Conservation (phyloP, 2,888 invertebrate genomes). For the Trissoscelio sp. region DNA sequence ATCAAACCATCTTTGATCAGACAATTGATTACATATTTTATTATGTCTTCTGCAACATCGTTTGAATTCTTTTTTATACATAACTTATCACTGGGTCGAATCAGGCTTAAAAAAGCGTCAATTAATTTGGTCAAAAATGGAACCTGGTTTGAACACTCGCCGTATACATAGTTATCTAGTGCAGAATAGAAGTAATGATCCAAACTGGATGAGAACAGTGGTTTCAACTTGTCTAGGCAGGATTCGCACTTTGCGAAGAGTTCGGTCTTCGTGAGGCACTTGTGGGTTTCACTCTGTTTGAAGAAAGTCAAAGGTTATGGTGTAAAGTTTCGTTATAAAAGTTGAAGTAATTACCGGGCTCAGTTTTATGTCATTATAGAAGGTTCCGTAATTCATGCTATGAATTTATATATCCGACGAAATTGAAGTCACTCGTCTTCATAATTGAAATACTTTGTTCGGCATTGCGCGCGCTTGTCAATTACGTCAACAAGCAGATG, state of each 20-base stretch:
- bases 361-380: conserved; percentile 33
- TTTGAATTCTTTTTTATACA: conserved; percentile 56
- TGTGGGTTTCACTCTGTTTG: conserved; percentile 30
- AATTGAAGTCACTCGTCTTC: conserved; percentile 28
- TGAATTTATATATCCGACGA: conserved; percentile 21
- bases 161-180: conserved; percentile 74
- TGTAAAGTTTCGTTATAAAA: conserved; percentile 7
- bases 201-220: conserved; percentile 74
- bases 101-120: conserved; percentile 57
- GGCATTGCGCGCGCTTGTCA: conserved; percentile 33
- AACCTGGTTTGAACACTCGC: conserved; percentile 59
- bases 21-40: conserved; percentile 69
- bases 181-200: conserved; percentile 72
- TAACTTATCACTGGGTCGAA: conserved; percentile 62
- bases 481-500: conserved; percentile 1
- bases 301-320: conserved; percentile 23
- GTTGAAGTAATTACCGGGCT: conserved; percentile 43
- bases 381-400: conserved; percentile 54
- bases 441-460: conserved; percentile 28
- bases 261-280: conserved; percentile 16
- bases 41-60: conserved; percentile 63
- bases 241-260: conserved; percentile 69
- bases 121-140: conserved; percentile 71
- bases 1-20: conserved; percentile 73
- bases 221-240: conserved; percentile 74